phyloP scores from a whole-genome alignment of 1,140 invertebrate species.

The Atta colombica region DNA sequence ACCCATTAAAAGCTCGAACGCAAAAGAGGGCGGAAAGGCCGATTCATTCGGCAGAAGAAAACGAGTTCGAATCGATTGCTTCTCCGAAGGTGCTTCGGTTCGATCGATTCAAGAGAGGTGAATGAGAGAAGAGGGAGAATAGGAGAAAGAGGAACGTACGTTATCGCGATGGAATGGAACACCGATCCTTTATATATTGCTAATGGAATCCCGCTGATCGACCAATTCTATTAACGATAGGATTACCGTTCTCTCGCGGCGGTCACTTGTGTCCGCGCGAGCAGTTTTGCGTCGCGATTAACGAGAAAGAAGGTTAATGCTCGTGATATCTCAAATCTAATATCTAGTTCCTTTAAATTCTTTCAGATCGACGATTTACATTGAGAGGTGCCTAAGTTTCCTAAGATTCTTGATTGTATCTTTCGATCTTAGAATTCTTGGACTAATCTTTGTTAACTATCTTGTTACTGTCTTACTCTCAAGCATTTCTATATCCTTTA shows the following conservation, averaged over 20 bases:
- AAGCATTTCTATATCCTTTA: background rate
- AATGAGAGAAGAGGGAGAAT: too few species aligned
- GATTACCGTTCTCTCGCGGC: constrained; percentile 54
- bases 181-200: constrained; percentile 65
- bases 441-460: constrained; percentile 2
- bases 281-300: constrained; percentile 40
- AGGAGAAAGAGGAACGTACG: background rate
- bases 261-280: constrained; percentile 35
- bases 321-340: constrained; percentile 10
- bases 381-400: background rate
- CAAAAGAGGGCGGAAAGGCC: constrained; percentile 33
- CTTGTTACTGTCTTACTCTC: background rate
- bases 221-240: constrained; percentile 62
- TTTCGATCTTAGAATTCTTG: constrained; percentile 19
- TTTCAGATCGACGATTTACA: background rate
- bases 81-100: constrained; percentile 32
- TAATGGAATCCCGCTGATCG: constrained; percentile 61
- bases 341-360: constrained; percentile 4
- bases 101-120: background rate
- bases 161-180: constrained; percentile 61
- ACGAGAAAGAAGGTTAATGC: constrained; percentile 36
- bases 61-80: constrained; percentile 66
- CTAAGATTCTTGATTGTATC: constrained; percentile 18
- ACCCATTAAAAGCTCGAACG: constrained; percentile 73
- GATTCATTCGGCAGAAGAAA: constrained; percentile 50